phyloP scores from a whole-genome alignment of 2,797 vertebrate species.

The Ara ararauna region DNA sequence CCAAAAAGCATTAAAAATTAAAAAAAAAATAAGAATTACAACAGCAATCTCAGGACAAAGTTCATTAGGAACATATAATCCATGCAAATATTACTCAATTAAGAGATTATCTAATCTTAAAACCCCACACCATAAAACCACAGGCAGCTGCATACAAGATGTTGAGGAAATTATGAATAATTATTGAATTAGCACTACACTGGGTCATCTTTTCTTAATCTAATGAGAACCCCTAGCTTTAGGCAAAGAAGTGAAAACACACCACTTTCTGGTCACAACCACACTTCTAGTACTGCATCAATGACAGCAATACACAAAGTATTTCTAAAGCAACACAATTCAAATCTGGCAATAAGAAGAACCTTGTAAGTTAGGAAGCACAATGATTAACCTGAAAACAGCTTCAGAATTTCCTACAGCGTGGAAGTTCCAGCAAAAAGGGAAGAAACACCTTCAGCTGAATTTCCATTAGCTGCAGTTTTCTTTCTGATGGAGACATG shows the following conservation, averaged over 20 bases:
- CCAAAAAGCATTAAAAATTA: background rate
- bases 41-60: background rate
- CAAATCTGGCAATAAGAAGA: background rate
- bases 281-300: background rate
- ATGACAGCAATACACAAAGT: background rate
- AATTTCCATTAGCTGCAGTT: conserved; percentile 76
- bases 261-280: background rate
- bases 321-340: background rate
- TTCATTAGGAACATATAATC: background rate
- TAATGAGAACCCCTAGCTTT: background rate
- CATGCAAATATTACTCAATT: background rate
- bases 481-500: conserved; percentile 77
- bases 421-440: background rate
- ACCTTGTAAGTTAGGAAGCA: background rate
- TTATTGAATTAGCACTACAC: background rate
- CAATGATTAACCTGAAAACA: conserved; percentile 13
- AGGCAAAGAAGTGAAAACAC: background rate
- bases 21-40: background rate
- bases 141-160: background rate
- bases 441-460: conserved; percentile 59
- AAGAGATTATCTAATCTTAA: background rate
- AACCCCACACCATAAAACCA: background rate
- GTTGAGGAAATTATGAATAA: background rate
- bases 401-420: conserved; percentile 36
- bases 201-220: background rate